Conservation (phyloP, 1,140 invertebrate genomes). For the Dendrolimus kikuchii region DNA sequence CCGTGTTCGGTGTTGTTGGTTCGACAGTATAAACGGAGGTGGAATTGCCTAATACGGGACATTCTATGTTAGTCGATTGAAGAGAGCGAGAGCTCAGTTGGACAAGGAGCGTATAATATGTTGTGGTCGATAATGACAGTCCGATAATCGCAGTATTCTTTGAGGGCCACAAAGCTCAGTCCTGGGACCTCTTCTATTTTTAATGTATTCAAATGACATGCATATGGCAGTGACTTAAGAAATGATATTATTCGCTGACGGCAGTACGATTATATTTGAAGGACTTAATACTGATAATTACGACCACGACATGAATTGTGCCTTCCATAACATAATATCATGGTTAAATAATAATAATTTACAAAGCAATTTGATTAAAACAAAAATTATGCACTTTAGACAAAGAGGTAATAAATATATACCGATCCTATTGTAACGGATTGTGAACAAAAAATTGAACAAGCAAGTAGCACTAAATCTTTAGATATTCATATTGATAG, state of each 20-base stretch:
- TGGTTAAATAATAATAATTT: constrained; percentile 1
- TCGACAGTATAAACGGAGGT: too few relatives aligned
- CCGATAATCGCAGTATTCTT: background rate
- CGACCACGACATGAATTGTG: background rate
- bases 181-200: background rate
- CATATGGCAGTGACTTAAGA: background rate
- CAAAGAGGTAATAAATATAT: too few relatives aligned
- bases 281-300: background rate
- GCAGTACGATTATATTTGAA: background rate
- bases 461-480: too few relatives aligned
- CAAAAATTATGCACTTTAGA: background rate
- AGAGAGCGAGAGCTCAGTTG: too few relatives aligned
- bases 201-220: background rate
- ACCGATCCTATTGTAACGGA: too few relatives aligned
- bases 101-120: too few relatives aligned
- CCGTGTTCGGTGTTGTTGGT: too few relatives aligned
- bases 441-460: too few relatives aligned
- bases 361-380: background rate
- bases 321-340: background rate
- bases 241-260: background rate
- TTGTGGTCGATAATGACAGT: background rate
- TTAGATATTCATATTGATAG: too few relatives aligned
- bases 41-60: too few relatives aligned
- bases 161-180: background rate
- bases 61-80: too few relatives aligned